These are phyloP conservation scores for Promerops cafer DNA, from an alignment of 2,113 vertebrate species.

Conservation along the genomic window DNA sequence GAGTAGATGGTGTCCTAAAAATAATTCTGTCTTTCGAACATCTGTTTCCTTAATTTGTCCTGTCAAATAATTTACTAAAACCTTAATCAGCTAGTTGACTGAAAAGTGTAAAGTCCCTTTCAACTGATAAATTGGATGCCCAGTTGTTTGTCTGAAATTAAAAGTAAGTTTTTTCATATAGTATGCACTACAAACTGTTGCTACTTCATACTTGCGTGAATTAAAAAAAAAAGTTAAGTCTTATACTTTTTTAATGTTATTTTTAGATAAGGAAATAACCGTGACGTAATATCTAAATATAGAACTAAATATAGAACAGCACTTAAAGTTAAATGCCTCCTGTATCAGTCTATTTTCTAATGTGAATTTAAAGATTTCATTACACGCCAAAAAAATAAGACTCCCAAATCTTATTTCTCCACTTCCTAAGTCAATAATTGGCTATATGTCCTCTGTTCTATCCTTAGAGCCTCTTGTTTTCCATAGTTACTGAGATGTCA, in stretches of 20 bases:
- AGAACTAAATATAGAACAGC: neutral
- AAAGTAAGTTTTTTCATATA: neutral
- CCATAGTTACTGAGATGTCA: neutral
- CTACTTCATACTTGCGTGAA: neutral
- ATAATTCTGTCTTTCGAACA: neutral
- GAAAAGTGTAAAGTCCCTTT: neutral
- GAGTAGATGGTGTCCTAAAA: neutral
- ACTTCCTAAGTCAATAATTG: neutral
- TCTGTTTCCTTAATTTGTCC: neutral
- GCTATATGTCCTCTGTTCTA: fast-evolving
- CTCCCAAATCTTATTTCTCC: neutral
- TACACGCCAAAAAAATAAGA: neutral
- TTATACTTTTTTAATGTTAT: neutral
- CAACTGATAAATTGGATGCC: neutral
- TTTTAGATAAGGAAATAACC: neutral
- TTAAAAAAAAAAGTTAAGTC: neutral
- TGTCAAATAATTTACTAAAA: neutral
- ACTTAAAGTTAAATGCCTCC: neutral
- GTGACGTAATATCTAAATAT: neutral
- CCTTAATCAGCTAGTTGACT: neutral
- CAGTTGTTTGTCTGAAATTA: neutral
- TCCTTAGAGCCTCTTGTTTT: neutral
- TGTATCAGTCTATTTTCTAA: neutral
- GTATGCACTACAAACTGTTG: neutral
- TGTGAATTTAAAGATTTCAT: neutral